A percentile compares a stretch with the other conserved stretches of the same genome.
Evolutionary conservation across 2,888 invertebrate species (phyloP).

Genomic region (Oegoconia quadripuncta): DNA sequence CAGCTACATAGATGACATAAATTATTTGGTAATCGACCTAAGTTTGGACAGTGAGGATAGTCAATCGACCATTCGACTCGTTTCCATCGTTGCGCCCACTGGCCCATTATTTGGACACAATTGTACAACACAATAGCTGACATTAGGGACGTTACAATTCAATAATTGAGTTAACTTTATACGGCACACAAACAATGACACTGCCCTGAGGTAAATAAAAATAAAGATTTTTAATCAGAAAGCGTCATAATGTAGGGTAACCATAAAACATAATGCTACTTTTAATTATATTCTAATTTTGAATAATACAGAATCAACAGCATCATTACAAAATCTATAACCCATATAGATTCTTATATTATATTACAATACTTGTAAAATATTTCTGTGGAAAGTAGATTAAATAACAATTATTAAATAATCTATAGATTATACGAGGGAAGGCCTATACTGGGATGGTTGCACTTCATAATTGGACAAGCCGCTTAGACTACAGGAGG

Average conservation of each 20-base stretch:
- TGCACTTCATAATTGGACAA: no score
- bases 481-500: no score
- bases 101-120: slow-evolving; percentile 8
- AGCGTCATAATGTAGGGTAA: not conserved
- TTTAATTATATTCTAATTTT: not conserved
- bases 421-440: no score
- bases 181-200: slow-evolving; percentile 20
- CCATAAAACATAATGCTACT: not conserved
- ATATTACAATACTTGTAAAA: no score
- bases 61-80: slow-evolving; percentile 1
- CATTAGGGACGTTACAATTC: slow-evolving; percentile 18
- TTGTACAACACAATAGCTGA: slow-evolving; percentile 11
- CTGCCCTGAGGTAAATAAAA: not conserved
- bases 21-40: slow-evolving; percentile 3
- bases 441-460: no score
- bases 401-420: no score
- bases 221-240: slow-evolving; percentile 13
- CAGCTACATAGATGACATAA: not conserved
- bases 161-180: slow-evolving; percentile 13
- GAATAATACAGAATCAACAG: no score
- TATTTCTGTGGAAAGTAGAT: no score
- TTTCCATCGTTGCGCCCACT: slow-evolving; percentile 6
- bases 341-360: no score
- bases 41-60: slow-evolving; percentile 9
- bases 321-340: no score